Evolutionary conservation across 1,140 invertebrate species (phyloP).

Genomic region (Drosophila varians): DNA sequence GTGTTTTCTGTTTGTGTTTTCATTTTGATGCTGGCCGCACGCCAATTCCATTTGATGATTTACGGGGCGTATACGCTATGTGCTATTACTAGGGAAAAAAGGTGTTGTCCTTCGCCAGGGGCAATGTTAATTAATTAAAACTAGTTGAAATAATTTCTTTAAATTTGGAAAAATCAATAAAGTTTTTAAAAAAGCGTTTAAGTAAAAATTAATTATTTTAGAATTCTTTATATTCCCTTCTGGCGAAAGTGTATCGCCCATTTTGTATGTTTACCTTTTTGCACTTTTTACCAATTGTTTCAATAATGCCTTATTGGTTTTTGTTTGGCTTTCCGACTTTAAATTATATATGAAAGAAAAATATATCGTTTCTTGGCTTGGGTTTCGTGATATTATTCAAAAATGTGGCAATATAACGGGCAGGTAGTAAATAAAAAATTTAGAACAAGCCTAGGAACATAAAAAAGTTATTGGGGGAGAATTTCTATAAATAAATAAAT

Average conservation of each 20-base stretch:
- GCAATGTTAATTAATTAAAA: background rate
- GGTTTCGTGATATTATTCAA: conserved; percentile 46
- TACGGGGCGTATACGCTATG: conserved; percentile 38
- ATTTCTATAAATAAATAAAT: conserved; percentile 26
- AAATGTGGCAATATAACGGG: conserved; percentile 21
- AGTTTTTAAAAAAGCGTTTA: too few relatives aligned
- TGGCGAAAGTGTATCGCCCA: conserved; percentile 8
- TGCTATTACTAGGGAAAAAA: background rate
- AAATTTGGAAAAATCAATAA: too few relatives aligned
- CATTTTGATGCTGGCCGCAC: conserved; percentile 61
- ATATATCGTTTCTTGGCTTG: conserved; percentile 27
- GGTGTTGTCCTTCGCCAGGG: background rate
- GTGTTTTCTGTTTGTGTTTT: conserved; percentile 63
- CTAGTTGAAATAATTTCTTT: background rate
- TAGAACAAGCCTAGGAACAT: conserved; percentile 5
- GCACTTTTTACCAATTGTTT: conserved; percentile 14
- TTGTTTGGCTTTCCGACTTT: conserved; percentile 44
- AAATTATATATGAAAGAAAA: conserved; percentile 23
- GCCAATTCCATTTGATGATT: conserved; percentile 50
- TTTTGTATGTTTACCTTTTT: background rate
- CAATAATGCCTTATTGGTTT: conserved; percentile 39
- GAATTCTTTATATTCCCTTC: too few relatives aligned
- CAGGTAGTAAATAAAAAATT: conserved; percentile 53
- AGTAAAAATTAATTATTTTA: too few relatives aligned
- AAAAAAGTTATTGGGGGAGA: conserved; percentile 26